These are phyloP conservation scores for Pyrgilauda ruficollis DNA, from an alignment of 2,113 vertebrate genomes.

Conservation along the genomic window DNA sequence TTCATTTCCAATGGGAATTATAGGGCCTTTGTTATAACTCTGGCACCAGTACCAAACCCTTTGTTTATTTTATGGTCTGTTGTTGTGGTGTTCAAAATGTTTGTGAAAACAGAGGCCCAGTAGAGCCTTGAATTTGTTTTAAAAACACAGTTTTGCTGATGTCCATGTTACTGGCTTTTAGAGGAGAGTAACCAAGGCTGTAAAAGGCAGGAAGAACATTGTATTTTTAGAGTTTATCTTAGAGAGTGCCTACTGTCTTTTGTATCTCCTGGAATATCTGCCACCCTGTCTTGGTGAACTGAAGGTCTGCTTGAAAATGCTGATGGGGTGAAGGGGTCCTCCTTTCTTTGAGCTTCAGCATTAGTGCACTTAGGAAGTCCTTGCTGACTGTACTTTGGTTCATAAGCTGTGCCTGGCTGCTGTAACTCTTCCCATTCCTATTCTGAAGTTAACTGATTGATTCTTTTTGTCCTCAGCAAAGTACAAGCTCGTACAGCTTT, in stretches of 20 bases:
- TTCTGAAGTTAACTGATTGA: background rate
- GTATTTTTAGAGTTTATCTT: background rate
- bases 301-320: background rate
- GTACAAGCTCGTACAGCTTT: constrained; percentile 93
- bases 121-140: background rate
- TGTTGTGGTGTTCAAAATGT: constrained; percentile 37
- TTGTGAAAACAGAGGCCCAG: background rate
- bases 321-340: background rate
- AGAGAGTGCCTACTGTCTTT: background rate
- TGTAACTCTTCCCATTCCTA: background rate
- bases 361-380: background rate
- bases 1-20: constrained; percentile 14
- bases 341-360: background rate
- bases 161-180: background rate
- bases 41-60: background rate
- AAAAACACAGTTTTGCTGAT: constrained; percentile 2
- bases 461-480: constrained; percentile 79
- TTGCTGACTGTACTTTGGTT: background rate
- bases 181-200: background rate
- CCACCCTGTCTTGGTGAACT: background rate
- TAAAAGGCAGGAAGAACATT: background rate
- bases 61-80: constrained; percentile 39
- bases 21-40: constrained; percentile 14
- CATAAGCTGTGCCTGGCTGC: background rate
- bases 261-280: background rate